A percentile compares a stretch with the other conserved stretches of the same genome.
These are phyloP conservation scores for Peromyscus maniculatus DNA, from an alignment of 2,113 vertebrate genomes.

Conservation along the genomic window DNA sequence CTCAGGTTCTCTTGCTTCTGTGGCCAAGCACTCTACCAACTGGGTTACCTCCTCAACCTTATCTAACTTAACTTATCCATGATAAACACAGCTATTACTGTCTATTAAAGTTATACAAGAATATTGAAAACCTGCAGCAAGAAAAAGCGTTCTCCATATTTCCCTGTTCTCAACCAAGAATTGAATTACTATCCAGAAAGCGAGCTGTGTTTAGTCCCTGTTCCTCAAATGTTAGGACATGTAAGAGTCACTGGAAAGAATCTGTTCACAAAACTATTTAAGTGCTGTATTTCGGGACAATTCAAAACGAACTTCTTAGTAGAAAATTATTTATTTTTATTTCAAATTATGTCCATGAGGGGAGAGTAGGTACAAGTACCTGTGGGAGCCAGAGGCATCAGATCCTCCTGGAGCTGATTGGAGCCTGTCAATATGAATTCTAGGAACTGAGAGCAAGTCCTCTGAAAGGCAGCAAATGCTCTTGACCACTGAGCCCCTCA, in stretches of 20 bases:
- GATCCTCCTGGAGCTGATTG: not conserved
- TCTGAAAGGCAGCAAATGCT: not conserved
- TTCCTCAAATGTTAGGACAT: not conserved
- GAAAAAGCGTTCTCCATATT: not conserved
- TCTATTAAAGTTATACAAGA: not conserved
- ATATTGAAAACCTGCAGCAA: not conserved
- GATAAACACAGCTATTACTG: not conserved
- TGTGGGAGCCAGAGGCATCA: too few relatives aligned
- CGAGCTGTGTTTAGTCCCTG: not conserved
- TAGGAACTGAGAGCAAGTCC: not conserved
- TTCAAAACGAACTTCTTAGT: not conserved
- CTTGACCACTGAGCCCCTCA: not conserved
- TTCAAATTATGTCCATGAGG: not conserved
- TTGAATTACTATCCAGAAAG: slow-evolving; percentile 19
- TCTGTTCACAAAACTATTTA: not conserved
- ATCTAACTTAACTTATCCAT: not conserved
- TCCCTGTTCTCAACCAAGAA: not conserved
- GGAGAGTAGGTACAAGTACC: not conserved
- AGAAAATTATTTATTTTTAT: not conserved
- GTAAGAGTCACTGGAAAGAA: not conserved
- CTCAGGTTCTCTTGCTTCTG: not conserved
- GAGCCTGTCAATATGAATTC: not conserved
- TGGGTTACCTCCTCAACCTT: not conserved
- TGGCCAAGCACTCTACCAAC: not conserved
- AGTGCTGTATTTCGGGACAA: not conserved